Base-by-base conservation (phyloP, 2,797 vertebrate species). In the Pterois miles region DNA sequence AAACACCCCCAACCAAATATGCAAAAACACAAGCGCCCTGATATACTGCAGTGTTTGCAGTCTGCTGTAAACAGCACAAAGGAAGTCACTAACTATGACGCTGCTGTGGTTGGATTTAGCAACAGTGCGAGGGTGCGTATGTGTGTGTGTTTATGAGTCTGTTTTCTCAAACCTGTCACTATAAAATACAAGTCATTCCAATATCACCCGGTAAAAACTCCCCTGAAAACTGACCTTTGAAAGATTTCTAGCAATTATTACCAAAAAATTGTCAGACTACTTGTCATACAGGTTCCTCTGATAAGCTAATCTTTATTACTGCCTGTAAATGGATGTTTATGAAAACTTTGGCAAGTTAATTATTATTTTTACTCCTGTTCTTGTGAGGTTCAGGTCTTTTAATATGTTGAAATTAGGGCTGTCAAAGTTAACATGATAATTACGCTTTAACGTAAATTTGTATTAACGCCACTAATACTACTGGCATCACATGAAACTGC, bases 171-270 rank as follows among this genome's bases (percentile, higher is more conserved):
- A 43, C 20, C 11, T 33, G 20, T 63, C 36, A 34, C 22, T 62
- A 29, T 62, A 69, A 71, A 81, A 72, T 31, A 63, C 34, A 31
- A 65, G 68, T 74, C 43, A 86, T 74, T 78, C 20, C 78, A 43
- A 77, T 54, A 73, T 40, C 43, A 12, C 27, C 23, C 4, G 20
- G 6, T 53, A 76, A 83, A 87, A 85, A 75, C 29, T 33, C 65
- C 72, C 71, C 11, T n/a, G 16, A 71, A 31, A 20, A 64, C 20
- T 74, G 85, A 90, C 78, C 89, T 87, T 90, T 88, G 76, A 67
- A 67, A 68, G 9, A 31, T 68, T 59, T 69, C 27, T 29, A 57
- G 18, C 4, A 78, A 60, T 48, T 20, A 71, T 57, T 40, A 29
- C 22, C 29, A 59, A 36, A 46, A 63, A 69, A 76, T 20, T 34